Evolutionary conservation across 2,888 invertebrate species (phyloP), one percentile per base, ranked within the genome.

Genomic region (Conistra vaccinii): DNA sequence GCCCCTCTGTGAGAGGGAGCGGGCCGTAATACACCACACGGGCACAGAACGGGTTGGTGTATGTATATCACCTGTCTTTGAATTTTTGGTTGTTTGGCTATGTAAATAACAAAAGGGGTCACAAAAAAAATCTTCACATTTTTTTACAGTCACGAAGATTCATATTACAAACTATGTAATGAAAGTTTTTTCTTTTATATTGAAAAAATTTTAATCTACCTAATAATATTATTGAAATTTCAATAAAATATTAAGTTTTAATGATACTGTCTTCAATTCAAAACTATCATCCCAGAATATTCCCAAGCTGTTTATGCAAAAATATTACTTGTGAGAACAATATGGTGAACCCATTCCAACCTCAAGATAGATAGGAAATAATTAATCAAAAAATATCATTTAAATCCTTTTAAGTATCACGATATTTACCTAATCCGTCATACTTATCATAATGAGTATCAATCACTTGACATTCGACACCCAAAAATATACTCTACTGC

Each of bases 401-500:
- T 87, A 80, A 87, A 87, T 87, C 80, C 83, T 74, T 85, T 39
- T 73, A 73, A 83, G 68, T 81, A 87, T 87, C 70, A 78, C 75
- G 83, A 89, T 88, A 93, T 94, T 93, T 93, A 91, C 91, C 90
- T 94, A 94, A 94, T 94, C 93, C 90, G 89, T 93, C 93, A 92
- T 81, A 84, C 73, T 86, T 87, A 74, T 73, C 88, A 89, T 87
- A 87, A 83, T 86, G 69, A 83, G 74, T 76, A 76, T 88, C 78
- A 79, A 85, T 87, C 76, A 69, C 55, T 71, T 60, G 26, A 55
- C 68, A 78, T 39, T 7, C 0, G 0, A 20, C 58, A 65, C 12
- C 29, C 32, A 65, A 82, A 85, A 80, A 20, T 53, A 1, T 9
- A 72, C 77, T 69, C 32, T 83, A 63, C 10, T 0, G 0, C 12